Base-by-base conservation (phyloP, 1,140 invertebrate species). In the Trachelipus rathkii region DNA sequence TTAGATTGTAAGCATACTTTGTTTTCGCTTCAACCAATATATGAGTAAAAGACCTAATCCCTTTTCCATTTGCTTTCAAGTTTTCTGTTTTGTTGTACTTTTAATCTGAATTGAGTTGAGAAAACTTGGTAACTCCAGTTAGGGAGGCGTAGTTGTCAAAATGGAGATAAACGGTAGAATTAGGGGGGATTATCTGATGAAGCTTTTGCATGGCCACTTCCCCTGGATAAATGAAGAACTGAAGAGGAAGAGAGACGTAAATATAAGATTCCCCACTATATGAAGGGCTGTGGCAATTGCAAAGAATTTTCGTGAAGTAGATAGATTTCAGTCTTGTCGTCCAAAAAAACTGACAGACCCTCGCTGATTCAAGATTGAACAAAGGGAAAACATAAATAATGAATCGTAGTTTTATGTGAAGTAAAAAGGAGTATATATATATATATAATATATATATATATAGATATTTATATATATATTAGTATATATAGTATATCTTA, bases 41-140 rank as follows among this genome's bases (percentile, higher is more conserved):
- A 86, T 95, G 92, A 45, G 92, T 91, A 83, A 90, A 95, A 72
- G 87, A 84, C 74, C 89, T 87, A 78, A 93, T 87, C 84, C 92
- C 89, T 21, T 87, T 86, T 82, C 87, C 86, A 23, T 87, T 88
- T 33, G 88, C 84, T 71, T 86, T 85, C 68, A 95, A 83, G 80
- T 90, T 88, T 87, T 97, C 95, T 80, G 91, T 90, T 86, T 97
- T 97, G 81, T 92, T 92, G 82, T 97, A 95, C 23, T 85, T 90
- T 96, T 96, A 98, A 79, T 90, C 85, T 73, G 89, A 82, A 83
- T 95, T 89, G 5, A 92, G 87, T 87, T 98, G 91, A n/a, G 93
- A 91, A 85, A 98, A 99, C 83, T 95, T 88, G 3, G 94, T 93
- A 0, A 98, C 92, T 13, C 97, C 97, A n/a, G 95, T 98, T 87